A percentile compares a stretch with the other conserved stretches of the same genome.
phyloP scores from a whole-genome alignment of 2,797 vertebrate genomes.

The Clarias platycephalus region DNA sequence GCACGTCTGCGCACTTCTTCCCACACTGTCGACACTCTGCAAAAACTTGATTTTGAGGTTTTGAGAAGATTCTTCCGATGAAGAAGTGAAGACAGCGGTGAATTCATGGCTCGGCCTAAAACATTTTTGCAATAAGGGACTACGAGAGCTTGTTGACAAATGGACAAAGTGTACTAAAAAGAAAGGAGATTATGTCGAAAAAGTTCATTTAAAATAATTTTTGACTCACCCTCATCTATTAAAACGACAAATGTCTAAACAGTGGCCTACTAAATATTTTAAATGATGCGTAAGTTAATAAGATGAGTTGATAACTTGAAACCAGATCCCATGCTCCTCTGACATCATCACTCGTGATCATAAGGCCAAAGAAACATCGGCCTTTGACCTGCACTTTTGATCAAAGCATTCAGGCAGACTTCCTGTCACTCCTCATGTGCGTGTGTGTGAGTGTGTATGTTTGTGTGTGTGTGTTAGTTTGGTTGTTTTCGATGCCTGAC shows the following conservation, averaged over 20 bases:
- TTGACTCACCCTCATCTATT: too few relatives aligned
- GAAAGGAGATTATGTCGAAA: too few relatives aligned
- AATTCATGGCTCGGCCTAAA: too few relatives aligned
- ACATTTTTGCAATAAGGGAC: too few relatives aligned
- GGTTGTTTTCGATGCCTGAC: not conserved
- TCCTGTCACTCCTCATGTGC: slow-evolving; percentile 9
- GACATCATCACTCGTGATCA: slow-evolving; percentile 22
- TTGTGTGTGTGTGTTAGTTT: not conserved
- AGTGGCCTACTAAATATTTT: not conserved
- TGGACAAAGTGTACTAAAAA: too few relatives aligned
- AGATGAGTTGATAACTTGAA: not conserved
- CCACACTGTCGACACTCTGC: too few relatives aligned
- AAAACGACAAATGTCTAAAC: not conserved
- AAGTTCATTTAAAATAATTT: too few relatives aligned
- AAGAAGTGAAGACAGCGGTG: too few relatives aligned
- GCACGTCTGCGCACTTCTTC: too few relatives aligned
- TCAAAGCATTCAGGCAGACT: slow-evolving; percentile 34
- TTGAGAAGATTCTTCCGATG: too few relatives aligned
- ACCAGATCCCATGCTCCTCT: not conserved
- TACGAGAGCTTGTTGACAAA: too few relatives aligned
- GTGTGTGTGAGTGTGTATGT: not conserved
- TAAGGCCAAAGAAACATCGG: slow-evolving; percentile 26
- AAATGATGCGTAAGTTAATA: not conserved
- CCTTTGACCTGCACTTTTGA: slow-evolving; percentile 38
- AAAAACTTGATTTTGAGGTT: too few relatives aligned